These are phyloP conservation scores for Anthophora plumipes DNA, from an alignment of 2,888 invertebrate genomes.

Conservation along the genomic window DNA sequence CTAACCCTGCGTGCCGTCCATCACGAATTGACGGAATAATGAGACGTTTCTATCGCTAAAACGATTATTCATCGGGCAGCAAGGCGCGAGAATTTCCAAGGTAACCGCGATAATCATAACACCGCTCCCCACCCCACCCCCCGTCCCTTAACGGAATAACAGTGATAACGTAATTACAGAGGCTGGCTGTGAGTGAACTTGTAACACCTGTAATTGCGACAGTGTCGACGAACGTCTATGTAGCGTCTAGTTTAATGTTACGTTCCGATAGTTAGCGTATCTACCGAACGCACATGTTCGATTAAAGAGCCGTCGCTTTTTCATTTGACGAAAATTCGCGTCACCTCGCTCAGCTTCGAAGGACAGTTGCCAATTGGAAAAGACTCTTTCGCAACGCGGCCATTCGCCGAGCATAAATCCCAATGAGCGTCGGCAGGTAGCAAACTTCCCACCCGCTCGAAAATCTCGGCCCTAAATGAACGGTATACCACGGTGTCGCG, in stretches of 20 bases:
- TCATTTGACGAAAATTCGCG: background rate
- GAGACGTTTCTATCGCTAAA: slow-evolving; percentile 8
- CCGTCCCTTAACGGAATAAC: slow-evolving; percentile 7
- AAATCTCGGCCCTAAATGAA: slow-evolving; percentile 52
- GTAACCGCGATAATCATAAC: slow-evolving; percentile 31
- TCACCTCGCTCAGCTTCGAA: no score
- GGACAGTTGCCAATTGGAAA: slow-evolving; percentile 55
- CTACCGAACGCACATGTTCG: slow-evolving; percentile 5
- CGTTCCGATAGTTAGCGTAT: slow-evolving; percentile 20
- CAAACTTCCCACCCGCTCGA: slow-evolving; percentile 51
- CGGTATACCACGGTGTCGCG: slow-evolving; percentile 32
- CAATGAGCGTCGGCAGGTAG: slow-evolving; percentile 49
- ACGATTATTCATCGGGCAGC: slow-evolving; percentile 18
- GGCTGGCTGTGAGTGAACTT: slow-evolving; percentile 30
- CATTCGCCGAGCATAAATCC: slow-evolving; percentile 62
- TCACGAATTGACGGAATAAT: background rate
- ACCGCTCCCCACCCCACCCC: no score
- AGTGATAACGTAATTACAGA: slow-evolving; percentile 51
- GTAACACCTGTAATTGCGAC: slow-evolving; percentile 57
- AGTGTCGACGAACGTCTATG: background rate
- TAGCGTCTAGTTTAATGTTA: slow-evolving; percentile 18
- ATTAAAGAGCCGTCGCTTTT: slow-evolving; percentile 19
- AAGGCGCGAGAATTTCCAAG: slow-evolving; percentile 21
- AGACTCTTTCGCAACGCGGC: slow-evolving; percentile 54
- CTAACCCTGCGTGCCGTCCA: background rate